Percentiles rank a stretch among this genome's conserved stretches.
phyloP scores from a whole-genome alignment of 2,888 invertebrate genomes.

The Latrodectus elegans region DNA sequence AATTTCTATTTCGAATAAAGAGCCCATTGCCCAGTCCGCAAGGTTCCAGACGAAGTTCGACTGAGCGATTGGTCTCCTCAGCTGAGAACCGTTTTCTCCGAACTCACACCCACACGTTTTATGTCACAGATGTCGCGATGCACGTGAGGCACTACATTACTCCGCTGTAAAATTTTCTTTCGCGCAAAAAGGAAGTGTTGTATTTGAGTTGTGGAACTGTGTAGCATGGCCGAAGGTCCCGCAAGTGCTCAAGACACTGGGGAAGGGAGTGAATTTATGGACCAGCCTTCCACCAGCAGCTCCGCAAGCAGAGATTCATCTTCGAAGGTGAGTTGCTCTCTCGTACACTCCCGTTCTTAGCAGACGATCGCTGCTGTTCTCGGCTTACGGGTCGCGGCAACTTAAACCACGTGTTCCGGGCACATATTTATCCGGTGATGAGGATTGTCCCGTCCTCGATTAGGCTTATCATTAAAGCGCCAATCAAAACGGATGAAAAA shows the following conservation, averaged over 20 bases:
- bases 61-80: constrained; percentile 10
- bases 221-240: constrained; percentile 62
- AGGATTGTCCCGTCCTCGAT: not conserved
- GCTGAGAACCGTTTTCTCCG: constrained; percentile 36
- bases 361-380: not conserved
- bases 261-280: constrained; percentile 40
- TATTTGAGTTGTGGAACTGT: not conserved
- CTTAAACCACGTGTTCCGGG: constrained; percentile 50
- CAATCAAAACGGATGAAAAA: no score
- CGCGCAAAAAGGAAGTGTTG: constrained; percentile 21
- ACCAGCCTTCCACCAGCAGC: constrained; percentile 62
- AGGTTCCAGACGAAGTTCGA: not conserved
- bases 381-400: constrained; percentile 1
- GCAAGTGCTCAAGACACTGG: constrained; percentile 23
- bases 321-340: constrained; percentile 48
- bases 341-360: not conserved
- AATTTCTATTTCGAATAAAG: no score
- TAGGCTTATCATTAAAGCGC: constrained; percentile 13
- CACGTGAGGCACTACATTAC: constrained; percentile 24
- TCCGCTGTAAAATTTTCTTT: constrained; percentile 5
- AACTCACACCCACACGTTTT: constrained; percentile 53
- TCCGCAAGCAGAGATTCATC: constrained; percentile 36
- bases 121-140: constrained; percentile 64
- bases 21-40: not conserved
- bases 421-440: constrained; percentile 8